These are phyloP conservation scores for Crenuchus spilurus DNA, from an alignment of 2,797 vertebrate genomes.

Conservation along the genomic window DNA sequence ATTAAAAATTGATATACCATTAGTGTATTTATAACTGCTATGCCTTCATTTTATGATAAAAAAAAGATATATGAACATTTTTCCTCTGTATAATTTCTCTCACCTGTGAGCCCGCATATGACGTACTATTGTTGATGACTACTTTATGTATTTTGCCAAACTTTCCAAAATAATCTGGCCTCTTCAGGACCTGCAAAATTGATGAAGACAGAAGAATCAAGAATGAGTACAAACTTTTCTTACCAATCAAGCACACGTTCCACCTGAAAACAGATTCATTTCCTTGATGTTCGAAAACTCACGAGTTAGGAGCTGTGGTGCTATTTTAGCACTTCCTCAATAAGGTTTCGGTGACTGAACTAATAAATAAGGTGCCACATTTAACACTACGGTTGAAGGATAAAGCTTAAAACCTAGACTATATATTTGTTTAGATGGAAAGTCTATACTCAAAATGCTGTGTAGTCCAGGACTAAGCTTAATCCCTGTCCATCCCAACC, in stretches of 20 bases:
- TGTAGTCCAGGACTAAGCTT: neutral
- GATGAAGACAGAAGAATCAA: too few species aligned
- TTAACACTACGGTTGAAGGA: neutral
- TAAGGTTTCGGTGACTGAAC: neutral
- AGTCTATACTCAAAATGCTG: neutral
- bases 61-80: neutral
- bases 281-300: too few species aligned
- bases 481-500: neutral
- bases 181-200: conserved; percentile 91
- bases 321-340: too few species aligned
- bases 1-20: conserved; percentile 24
- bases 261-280: neutral
- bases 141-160: conserved; percentile 99
- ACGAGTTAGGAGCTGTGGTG: too few species aligned
- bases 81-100: conserved; percentile 46
- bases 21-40: too few species aligned
- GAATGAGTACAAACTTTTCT: neutral
- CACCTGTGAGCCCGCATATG: conserved; percentile 99
- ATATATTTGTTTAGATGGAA: neutral
- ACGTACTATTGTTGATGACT: conserved; percentile 99
- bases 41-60: too few species aligned
- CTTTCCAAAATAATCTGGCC: conserved; percentile 98
- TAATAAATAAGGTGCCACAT: neutral
- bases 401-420: neutral
- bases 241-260: neutral